These are phyloP conservation scores for Liposcelis brunnea DNA, from an alignment of 2,888 invertebrate species.

Conservation along the genomic window DNA sequence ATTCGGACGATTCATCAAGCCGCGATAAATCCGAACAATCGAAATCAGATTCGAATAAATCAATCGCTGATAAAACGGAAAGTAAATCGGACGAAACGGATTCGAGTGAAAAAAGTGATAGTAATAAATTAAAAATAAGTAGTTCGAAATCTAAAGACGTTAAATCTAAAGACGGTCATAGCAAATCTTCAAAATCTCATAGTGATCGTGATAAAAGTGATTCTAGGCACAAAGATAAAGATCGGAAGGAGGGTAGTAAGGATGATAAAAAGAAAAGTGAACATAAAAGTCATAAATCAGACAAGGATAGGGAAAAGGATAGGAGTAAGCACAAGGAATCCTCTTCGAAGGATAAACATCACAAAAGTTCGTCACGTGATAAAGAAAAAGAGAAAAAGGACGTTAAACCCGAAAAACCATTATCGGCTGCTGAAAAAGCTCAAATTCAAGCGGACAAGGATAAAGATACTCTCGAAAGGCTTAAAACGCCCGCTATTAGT, in stretches of 20 bases:
- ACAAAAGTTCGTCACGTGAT: too few relatives aligned
- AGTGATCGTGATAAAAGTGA: conserved; percentile 28
- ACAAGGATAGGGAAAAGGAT: conserved; percentile 16
- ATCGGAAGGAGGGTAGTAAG: conserved; percentile 17
- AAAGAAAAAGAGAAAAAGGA: conserved; percentile 17
- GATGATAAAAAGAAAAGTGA: conserved; percentile 16
- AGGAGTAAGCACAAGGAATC: conserved; percentile 20
- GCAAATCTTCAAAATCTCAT: conserved; percentile 11
- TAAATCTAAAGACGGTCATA: conserved; percentile 15
- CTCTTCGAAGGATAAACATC: conserved; percentile 23
- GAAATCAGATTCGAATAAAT: conserved; percentile 5
- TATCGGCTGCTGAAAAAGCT: conserved; percentile 27
- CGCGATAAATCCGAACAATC: neutral
- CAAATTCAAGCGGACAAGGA: conserved; percentile 42
- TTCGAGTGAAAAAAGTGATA: conserved; percentile 21
- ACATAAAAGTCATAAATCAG: conserved; percentile 11
- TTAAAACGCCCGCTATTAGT: conserved; percentile 46
- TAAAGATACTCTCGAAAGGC: conserved; percentile 46
- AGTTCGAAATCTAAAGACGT: conserved; percentile 23
- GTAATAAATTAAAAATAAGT: conserved; percentile 21
- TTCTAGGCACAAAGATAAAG: conserved; percentile 29
- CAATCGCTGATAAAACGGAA: conserved; percentile 17
- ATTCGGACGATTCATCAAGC: conserved; percentile 1
- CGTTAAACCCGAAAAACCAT: conserved; percentile 15
- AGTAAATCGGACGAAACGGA: conserved; percentile 13